phyloP scores from a whole-genome alignment of 2,113 vertebrate genomes.

The Plestiodon gilberti region DNA sequence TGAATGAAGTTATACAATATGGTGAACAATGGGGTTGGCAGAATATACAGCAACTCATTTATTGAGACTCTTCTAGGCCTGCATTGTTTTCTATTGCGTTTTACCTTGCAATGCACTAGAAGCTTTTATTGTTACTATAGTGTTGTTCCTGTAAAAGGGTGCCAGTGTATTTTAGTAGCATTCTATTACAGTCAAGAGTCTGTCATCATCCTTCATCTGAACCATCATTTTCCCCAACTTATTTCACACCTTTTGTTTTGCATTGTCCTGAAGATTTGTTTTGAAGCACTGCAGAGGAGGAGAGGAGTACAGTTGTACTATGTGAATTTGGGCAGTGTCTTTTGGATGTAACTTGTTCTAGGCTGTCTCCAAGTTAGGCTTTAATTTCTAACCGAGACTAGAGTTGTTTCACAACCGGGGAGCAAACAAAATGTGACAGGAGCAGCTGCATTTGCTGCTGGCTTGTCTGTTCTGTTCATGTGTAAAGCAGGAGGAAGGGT shows the following conservation, averaged over 20 bases:
- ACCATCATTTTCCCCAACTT: neutral
- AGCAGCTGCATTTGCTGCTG: neutral
- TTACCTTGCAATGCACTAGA: neutral
- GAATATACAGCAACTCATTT: constrained; percentile 28
- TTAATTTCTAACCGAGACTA: neutral
- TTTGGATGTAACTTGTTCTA: neutral
- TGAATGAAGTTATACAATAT: neutral
- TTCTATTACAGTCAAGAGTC: neutral
- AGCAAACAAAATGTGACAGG: neutral
- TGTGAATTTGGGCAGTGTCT: neutral
- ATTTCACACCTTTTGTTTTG: neutral
- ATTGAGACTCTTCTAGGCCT: neutral
- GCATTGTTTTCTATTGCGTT: constrained; percentile 26
- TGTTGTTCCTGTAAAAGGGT: neutral
- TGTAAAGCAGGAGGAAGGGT: neutral
- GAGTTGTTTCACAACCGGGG: neutral
- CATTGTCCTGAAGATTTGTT: constrained; percentile 8
- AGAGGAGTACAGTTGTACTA: neutral
- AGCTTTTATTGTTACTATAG: constrained; percentile 21
- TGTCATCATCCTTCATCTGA: neutral
- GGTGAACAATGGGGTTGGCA: constrained; percentile 41
- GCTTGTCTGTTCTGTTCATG: neutral
- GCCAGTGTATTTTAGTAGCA: constrained; percentile 19
- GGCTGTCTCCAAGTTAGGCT: neutral
- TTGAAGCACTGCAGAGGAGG: neutral